phyloP scores from a whole-genome alignment of 2,113 vertebrate species.

The Martes martes region DNA sequence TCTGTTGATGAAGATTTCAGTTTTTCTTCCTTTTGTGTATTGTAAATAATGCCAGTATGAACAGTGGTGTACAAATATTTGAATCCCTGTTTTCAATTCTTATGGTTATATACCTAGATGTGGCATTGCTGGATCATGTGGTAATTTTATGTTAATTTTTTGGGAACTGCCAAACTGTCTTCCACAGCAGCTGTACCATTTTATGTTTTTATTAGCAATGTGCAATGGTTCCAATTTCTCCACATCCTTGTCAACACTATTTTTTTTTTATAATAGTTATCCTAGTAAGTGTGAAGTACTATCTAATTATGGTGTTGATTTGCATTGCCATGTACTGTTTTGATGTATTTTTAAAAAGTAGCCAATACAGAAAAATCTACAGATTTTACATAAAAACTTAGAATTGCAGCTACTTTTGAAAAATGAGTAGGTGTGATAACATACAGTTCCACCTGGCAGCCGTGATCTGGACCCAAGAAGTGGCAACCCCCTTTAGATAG shows the following conservation, averaged over 20 bases:
- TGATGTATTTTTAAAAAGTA: slow-evolving; percentile 3
- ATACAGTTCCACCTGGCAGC: neutral
- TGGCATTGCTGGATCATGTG: neutral
- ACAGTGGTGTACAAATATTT: neutral
- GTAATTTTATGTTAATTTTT: neutral
- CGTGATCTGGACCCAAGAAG: neutral
- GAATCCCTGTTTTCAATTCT: neutral
- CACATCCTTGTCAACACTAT: neutral
- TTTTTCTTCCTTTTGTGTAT: neutral
- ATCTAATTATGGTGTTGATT: neutral
- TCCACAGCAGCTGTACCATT: neutral
- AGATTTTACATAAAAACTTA: neutral
- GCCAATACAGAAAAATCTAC: neutral
- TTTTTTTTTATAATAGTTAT: neutral
- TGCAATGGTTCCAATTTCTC: neutral
- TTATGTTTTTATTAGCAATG: neutral
- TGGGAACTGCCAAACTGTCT: neutral
- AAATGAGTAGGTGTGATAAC: neutral
- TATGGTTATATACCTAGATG: neutral
- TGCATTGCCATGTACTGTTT: neutral
- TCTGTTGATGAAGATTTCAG: neutral
- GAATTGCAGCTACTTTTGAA: neutral
- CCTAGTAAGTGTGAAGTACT: neutral
- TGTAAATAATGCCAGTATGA: neutral
- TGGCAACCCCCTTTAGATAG: neutral